Percentiles rank a stretch among this genome's conserved stretches.
These are phyloP conservation scores for Neodiprion pinetum DNA, from an alignment of 1,140 invertebrate species.

Conservation along the genomic window DNA sequence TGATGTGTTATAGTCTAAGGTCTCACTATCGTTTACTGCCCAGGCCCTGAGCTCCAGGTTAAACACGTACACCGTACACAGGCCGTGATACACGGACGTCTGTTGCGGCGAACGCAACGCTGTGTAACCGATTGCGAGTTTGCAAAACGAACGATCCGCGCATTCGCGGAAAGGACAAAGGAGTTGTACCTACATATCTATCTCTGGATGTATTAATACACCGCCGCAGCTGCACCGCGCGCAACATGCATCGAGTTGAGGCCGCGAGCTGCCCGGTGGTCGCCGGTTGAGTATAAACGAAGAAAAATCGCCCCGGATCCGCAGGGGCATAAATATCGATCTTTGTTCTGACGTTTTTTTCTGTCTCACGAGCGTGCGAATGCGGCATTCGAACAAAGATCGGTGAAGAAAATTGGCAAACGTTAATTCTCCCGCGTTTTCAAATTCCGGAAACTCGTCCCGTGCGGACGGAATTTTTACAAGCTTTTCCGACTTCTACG, in stretches of 20 bases:
- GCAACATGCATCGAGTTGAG: too few species aligned
- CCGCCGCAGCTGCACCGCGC: too few species aligned
- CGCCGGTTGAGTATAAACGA: background rate
- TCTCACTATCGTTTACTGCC: slow-evolving; percentile 6
- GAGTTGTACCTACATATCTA: background rate
- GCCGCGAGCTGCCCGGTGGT: too few species aligned
- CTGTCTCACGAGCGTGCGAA: slow-evolving; percentile 9
- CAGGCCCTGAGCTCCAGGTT: background rate
- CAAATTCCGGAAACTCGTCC: too few species aligned
- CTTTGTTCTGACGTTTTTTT: slow-evolving; percentile 15
- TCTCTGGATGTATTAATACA: background rate
- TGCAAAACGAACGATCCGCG: background rate
- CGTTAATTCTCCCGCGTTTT: too few species aligned
- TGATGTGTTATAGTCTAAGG: slow-evolving; percentile 1
- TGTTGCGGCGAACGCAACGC: background rate
- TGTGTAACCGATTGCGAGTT: slow-evolving; percentile 1
- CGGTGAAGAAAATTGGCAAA: too few species aligned
- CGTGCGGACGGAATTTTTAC: too few species aligned
- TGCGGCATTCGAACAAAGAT: too few species aligned
- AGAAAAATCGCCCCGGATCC: slow-evolving; percentile 9
- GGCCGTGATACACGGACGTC: too few species aligned
- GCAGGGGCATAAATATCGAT: background rate
- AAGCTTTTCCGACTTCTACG: too few species aligned
- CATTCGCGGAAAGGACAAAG: slow-evolving; percentile 6
- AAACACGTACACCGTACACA: background rate